Conservation (phyloP, 2,888 invertebrate genomes). For the Notodonta ziczac region DNA sequence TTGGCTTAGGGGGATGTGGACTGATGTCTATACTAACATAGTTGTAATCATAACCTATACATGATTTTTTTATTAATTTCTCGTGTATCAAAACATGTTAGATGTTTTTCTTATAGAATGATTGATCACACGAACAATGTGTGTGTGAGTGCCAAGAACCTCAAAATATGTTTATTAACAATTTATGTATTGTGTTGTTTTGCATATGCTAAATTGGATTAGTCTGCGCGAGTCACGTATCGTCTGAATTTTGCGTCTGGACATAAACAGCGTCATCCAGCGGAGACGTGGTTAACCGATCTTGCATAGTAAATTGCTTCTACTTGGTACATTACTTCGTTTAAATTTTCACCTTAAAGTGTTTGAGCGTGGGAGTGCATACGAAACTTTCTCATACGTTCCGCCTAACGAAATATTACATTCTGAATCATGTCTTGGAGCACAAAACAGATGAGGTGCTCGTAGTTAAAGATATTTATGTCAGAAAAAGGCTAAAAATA, state of each 20-base stretch:
- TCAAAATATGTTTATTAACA: background rate
- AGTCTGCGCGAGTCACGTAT: conserved; percentile 8
- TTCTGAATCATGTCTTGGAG: conserved; percentile 16
- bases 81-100: no score
- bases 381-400: conserved; percentile 24
- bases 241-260: conserved; percentile 1
- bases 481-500: background rate
- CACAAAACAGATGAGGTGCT: conserved; percentile 9
- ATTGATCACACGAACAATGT: background rate
- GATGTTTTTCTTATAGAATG: no score
- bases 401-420: conserved; percentile 19
- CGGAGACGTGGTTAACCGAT: conserved; percentile 13
- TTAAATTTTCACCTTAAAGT: conserved; percentile 26
- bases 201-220: background rate
- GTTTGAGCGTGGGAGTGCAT: conserved; percentile 20
- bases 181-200: background rate
- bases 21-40: background rate
- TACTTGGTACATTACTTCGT: conserved; percentile 24
- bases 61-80: no score
- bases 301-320: conserved; percentile 10
- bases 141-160: background rate
- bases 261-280: conserved; percentile 6
- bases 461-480: conserved; percentile 5
- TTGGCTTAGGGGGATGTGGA: background rate
- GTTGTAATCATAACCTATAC: no score